Percentiles rank a stretch among this genome's conserved stretches.
Evolutionary conservation across 2,888 invertebrate species (phyloP).

Genomic region (Monoplex corrugatus): DNA sequence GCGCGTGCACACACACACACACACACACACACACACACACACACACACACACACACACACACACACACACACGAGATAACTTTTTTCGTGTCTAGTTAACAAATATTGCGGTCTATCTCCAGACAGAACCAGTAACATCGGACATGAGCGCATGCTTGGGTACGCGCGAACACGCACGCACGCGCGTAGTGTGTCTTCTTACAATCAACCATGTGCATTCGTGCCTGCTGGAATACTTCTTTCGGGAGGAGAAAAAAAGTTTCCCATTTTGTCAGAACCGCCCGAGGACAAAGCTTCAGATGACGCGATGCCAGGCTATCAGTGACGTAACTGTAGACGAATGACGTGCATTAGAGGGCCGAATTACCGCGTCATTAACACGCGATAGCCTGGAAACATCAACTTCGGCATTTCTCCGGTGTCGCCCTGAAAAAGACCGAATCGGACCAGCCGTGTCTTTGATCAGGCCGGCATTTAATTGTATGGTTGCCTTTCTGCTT

Average conservation of each 20-base stretch:
- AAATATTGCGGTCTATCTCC: too few species aligned
- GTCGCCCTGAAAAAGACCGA: not conserved
- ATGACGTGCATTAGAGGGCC: slow-evolving; percentile 22
- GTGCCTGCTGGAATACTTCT: too few species aligned
- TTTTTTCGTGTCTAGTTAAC: too few species aligned
- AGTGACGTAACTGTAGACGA: slow-evolving; percentile 21
- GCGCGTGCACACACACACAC: not conserved
- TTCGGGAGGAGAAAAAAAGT: not conserved
- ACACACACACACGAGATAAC: too few species aligned
- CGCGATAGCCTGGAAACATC: not conserved
- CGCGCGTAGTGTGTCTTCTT: too few species aligned
- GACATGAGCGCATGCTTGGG: not conserved
- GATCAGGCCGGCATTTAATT: not conserved
- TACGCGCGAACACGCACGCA: not conserved
- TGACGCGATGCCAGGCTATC: slow-evolving; percentile 10
- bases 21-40: not conserved
- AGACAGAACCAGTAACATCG: too few species aligned
- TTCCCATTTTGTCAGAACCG: not conserved
- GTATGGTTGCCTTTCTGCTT: not conserved
- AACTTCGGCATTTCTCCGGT: slow-evolving; percentile 3
- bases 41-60: too few species aligned
- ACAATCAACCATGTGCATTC: slow-evolving; percentile 2
- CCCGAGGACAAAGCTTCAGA: too few species aligned
- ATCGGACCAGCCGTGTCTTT: not conserved
- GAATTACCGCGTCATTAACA: slow-evolving; percentile 33